phyloP scores from a whole-genome alignment of 2,888 invertebrate genomes.

The Scaptomyza caliginosa region DNA sequence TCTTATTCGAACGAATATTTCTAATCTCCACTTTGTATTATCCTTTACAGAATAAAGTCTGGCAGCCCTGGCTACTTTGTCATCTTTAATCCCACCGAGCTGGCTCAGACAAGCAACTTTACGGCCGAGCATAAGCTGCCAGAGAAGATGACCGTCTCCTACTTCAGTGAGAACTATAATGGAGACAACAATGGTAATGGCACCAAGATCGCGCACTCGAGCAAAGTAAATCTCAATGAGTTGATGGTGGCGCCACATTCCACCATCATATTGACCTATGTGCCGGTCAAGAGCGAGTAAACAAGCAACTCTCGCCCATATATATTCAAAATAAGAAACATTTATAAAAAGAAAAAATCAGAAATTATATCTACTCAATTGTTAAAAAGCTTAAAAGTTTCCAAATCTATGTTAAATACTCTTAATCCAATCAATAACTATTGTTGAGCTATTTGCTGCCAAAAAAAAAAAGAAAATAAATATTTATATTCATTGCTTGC shows the following conservation, averaged over 20 bases:
- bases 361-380: not conserved
- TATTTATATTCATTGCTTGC: conserved; percentile 46
- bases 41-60: conserved; percentile 87
- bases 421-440: not conserved
- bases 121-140: conserved; percentile 85
- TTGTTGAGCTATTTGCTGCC: conserved; percentile 18
- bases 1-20: not conserved
- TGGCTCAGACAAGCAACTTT: conserved; percentile 86
- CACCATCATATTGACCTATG: conserved; percentile 89
- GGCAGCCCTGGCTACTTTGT: conserved; percentile 91
- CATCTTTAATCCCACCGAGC: conserved; percentile 87
- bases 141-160: conserved; percentile 86
- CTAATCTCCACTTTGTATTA: conserved; percentile 6
- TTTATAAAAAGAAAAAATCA: too few species aligned
- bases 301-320: too few species aligned
- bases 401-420: conserved; percentile 15
- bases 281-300: conserved; percentile 85
- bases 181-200: conserved; percentile 42
- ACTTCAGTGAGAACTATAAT: conserved; percentile 85
- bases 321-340: too few species aligned
- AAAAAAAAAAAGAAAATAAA: conserved; percentile 33
- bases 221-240: conserved; percentile 85
- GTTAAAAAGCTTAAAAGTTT: not conserved
- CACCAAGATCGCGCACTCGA: conserved; percentile 79
- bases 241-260: conserved; percentile 87